These are phyloP conservation scores for Apaloderma vittatum DNA, from an alignment of 2,113 vertebrate genomes.

Conservation along the genomic window DNA sequence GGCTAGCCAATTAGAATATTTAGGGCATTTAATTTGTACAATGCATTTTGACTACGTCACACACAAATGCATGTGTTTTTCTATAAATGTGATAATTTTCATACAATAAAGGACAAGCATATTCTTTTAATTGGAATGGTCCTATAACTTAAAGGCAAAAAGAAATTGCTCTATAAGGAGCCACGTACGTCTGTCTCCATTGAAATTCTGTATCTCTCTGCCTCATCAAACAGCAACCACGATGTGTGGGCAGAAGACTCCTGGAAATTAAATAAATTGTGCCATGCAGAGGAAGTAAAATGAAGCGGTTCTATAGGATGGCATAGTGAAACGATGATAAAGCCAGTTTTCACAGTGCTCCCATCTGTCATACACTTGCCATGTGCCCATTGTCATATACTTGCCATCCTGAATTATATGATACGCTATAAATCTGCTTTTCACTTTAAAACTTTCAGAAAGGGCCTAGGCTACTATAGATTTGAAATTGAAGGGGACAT, in stretches of 20 bases:
- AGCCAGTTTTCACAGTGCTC: background rate
- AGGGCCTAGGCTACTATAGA: background rate
- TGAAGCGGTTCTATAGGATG: background rate
- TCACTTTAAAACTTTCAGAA: background rate
- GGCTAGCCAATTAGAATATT: background rate
- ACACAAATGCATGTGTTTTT: background rate
- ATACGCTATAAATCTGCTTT: background rate
- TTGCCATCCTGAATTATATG: background rate
- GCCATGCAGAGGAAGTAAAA: slow-evolving; percentile 20
- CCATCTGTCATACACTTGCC: slow-evolving; percentile 5
- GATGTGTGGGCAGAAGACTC: background rate
- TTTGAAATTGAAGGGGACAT: background rate
- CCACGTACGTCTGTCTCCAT: background rate
- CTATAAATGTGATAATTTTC: background rate
- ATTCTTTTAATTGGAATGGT: background rate
- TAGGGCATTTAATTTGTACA: background rate
- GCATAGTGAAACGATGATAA: background rate
- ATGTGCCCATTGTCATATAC: background rate
- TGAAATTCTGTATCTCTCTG: background rate
- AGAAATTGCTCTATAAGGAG: background rate
- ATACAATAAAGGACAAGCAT: background rate
- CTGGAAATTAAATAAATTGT: slow-evolving; percentile 11
- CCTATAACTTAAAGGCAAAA: background rate
- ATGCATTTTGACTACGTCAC: background rate
- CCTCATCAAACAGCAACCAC: background rate